phyloP scores from a whole-genome alignment of 2,797 vertebrate genomes.

The Paramormyrops hopkinsi region DNA sequence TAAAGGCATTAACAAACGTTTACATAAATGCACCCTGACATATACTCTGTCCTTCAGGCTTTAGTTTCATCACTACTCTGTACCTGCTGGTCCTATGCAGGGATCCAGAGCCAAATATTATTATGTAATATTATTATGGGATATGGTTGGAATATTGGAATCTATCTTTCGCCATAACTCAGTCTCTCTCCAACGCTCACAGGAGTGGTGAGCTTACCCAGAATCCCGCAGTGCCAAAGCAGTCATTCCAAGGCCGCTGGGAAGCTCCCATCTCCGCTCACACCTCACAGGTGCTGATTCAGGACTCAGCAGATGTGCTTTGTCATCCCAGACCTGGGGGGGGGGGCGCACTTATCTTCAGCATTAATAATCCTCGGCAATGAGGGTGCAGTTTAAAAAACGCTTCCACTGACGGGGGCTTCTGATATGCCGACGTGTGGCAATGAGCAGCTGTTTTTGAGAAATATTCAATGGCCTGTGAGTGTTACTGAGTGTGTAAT shows the following conservation, averaged over 20 bases:
- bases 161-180: background rate
- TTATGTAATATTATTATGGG: background rate
- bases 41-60: background rate
- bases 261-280: background rate
- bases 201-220: background rate
- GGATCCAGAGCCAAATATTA: background rate
- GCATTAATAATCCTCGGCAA: background rate
- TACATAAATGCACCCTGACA: background rate
- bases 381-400: background rate
- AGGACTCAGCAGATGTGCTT: background rate
- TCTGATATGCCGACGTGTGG: too few relatives aligned
- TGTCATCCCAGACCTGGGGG: background rate
- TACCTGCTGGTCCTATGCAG: background rate
- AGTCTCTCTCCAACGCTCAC: background rate
- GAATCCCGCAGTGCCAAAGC: background rate
- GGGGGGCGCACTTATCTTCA: background rate
- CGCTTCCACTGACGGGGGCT: background rate
- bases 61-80: background rate
- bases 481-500: background rate
- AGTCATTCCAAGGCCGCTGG: background rate
- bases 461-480: background rate
- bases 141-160: background rate
- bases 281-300: background rate
- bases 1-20: background rate
- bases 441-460: background rate